A percentile compares a stretch with the other conserved stretches of the same genome.
Conservation (phyloP, 2,888 invertebrate species). For the Sinhomidia bicolor region DNA sequence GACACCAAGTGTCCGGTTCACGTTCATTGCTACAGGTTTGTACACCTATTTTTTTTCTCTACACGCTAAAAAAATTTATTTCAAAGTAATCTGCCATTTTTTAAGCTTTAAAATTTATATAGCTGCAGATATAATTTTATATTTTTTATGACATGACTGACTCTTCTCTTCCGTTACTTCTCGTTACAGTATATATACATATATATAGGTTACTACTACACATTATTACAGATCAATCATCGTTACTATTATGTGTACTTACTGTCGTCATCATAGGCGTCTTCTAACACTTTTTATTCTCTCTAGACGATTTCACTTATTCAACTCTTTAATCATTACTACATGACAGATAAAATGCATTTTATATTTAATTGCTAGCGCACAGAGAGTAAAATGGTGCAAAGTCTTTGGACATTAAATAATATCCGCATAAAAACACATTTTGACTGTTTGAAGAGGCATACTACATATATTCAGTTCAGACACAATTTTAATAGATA, state of each 20-base stretch:
- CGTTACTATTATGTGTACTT: not conserved
- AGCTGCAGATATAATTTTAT: too few relatives aligned
- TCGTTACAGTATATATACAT: too few relatives aligned
- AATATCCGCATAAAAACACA: not conserved
- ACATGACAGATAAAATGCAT: too few relatives aligned
- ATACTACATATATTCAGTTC: not conserved
- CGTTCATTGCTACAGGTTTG: slow-evolving; percentile 96
- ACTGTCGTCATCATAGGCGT: not conserved
- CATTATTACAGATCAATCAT: not conserved
- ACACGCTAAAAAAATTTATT: too few relatives aligned
- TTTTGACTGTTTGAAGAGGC: not conserved
- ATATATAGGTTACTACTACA: too few relatives aligned
- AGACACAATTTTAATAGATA: too few relatives aligned
- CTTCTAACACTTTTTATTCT: not conserved
- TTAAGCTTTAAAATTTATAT: too few relatives aligned
- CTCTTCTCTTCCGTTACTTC: too few relatives aligned
- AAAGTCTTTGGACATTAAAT: not conserved
- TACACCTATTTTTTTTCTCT: too few relatives aligned
- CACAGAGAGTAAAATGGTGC: not conserved
- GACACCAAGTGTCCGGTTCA: slow-evolving; percentile 97
- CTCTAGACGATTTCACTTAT: not conserved
- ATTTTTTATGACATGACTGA: too few relatives aligned
- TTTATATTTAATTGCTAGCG: not conserved
- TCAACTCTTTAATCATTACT: not conserved
- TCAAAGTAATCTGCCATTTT: too few relatives aligned